These are phyloP conservation scores for Hipposideros larvatus DNA, from an alignment of 2,797 vertebrate genomes.

Conservation along the genomic window DNA sequence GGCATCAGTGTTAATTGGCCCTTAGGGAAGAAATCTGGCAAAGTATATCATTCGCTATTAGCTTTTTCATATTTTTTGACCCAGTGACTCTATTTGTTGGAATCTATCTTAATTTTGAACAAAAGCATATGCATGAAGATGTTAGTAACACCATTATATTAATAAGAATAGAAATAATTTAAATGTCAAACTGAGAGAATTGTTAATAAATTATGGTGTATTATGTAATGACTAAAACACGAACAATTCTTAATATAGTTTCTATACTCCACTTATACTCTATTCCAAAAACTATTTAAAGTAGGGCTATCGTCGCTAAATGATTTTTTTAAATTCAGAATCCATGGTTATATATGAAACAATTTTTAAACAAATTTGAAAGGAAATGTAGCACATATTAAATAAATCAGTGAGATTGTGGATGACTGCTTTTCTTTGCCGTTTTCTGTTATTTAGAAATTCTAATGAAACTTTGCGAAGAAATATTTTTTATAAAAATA, in stretches of 20 bases:
- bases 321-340: background rate
- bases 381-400: background rate
- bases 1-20: background rate
- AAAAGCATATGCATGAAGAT: slow-evolving; percentile 27
- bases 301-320: background rate
- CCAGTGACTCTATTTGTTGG: slow-evolving; percentile 1
- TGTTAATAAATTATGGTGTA: background rate
- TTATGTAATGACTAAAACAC: slow-evolving; percentile 12
- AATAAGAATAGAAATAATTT: slow-evolving; percentile 49
- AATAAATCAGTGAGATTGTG: background rate
- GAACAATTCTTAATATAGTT: background rate
- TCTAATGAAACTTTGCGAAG: background rate
- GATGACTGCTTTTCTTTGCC: background rate
- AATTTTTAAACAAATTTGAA: background rate
- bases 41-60: background rate
- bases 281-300: slow-evolving; percentile 38
- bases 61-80: slow-evolving; percentile 42
- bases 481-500: background rate
- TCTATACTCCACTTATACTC: background rate
- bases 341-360: background rate
- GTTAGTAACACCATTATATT: slow-evolving; percentile 15
- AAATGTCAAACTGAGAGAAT: slow-evolving; percentile 21
- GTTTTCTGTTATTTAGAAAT: background rate
- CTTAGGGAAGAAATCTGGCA: slow-evolving; percentile 42
- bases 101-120: slow-evolving; percentile 32